Percentiles rank a stretch among this genome's conserved stretches.
Evolutionary conservation across 1,140 invertebrate species (phyloP).

Genomic region (Thaumetopoea pityocampa): DNA sequence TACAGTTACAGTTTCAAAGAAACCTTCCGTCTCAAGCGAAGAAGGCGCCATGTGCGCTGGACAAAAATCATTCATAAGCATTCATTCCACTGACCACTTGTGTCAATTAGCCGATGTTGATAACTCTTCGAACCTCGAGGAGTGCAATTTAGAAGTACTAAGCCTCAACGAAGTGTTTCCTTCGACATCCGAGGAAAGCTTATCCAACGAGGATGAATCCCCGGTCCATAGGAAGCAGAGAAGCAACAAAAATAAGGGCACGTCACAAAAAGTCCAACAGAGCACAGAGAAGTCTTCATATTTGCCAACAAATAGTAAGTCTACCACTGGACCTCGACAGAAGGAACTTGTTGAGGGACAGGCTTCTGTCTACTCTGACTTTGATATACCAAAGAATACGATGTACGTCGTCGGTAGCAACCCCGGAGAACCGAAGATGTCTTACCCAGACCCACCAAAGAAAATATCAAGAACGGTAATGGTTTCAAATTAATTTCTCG

Average conservation of each 20-base stretch:
- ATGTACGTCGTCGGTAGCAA: slow-evolving; percentile 64
- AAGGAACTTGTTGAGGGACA: slow-evolving; percentile 42
- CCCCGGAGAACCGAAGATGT: slow-evolving; percentile 67
- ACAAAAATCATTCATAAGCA: slow-evolving; percentile 66
- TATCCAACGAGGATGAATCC: slow-evolving; percentile 55
- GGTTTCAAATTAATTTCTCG: not conserved
- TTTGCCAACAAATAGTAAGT: slow-evolving; percentile 58
- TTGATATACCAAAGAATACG: slow-evolving; percentile 60
- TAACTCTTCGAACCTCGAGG: slow-evolving; percentile 41
- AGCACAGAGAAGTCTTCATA: slow-evolving; percentile 34
- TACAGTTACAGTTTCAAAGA: slow-evolving; percentile 62
- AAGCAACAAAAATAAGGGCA: slow-evolving; percentile 30
- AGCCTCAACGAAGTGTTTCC: slow-evolving; percentile 64
- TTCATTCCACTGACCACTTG: slow-evolving; percentile 66
- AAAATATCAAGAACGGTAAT: slow-evolving; percentile 64
- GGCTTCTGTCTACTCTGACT: slow-evolving; percentile 52
- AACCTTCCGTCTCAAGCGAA: slow-evolving; percentile 39
- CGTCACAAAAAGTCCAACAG: slow-evolving; percentile 31
- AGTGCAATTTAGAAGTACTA: slow-evolving; percentile 65
- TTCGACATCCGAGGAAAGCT: slow-evolving; percentile 65
- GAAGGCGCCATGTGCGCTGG: slow-evolving; percentile 38
- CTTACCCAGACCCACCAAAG: slow-evolving; percentile 59
- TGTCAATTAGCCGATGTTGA: slow-evolving; percentile 44
- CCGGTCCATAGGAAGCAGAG: slow-evolving; percentile 39
- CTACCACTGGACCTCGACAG: slow-evolving; percentile 41